Evolutionary conservation across 2,113 vertebrate genomes (phyloP).

Genomic region (Calyptomena viridis): DNA sequence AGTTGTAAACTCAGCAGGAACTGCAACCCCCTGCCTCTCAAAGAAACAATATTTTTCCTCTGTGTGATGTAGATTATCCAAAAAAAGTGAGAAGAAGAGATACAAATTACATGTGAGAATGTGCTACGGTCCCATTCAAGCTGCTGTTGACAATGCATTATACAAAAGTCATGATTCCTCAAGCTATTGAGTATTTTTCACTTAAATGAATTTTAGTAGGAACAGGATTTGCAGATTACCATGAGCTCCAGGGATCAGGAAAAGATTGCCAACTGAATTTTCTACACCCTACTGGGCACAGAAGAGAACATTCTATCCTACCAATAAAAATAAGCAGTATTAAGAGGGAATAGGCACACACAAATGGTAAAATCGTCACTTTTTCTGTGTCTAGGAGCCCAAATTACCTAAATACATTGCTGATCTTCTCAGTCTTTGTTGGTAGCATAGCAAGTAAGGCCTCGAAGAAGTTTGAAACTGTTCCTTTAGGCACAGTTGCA

Average conservation of each 20-base stretch:
- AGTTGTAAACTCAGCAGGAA: slow-evolving; percentile 8
- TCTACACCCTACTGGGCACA: background rate
- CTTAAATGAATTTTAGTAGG: background rate
- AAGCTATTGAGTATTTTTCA: background rate
- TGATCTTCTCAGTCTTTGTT: background rate
- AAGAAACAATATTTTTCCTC: background rate
- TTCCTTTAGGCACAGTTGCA: background rate
- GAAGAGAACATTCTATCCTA: background rate
- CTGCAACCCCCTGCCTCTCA: background rate
- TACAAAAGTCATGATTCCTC: background rate
- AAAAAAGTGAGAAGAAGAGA: background rate
- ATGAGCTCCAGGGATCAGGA: background rate
- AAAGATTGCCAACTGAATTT: background rate
- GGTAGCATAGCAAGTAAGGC: background rate
- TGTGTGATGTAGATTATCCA: background rate
- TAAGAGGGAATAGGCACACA: background rate
- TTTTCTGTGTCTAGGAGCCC: background rate
- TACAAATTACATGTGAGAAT: background rate
- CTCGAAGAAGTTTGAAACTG: background rate
- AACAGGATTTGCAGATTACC: background rate
- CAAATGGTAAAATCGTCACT: background rate
- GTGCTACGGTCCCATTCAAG: background rate
- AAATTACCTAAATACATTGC: background rate
- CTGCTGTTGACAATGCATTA: background rate
- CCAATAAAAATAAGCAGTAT: background rate